phyloP scores from a whole-genome alignment of 2,113 vertebrate genomes.

The Odontophorus gujanensis region DNA sequence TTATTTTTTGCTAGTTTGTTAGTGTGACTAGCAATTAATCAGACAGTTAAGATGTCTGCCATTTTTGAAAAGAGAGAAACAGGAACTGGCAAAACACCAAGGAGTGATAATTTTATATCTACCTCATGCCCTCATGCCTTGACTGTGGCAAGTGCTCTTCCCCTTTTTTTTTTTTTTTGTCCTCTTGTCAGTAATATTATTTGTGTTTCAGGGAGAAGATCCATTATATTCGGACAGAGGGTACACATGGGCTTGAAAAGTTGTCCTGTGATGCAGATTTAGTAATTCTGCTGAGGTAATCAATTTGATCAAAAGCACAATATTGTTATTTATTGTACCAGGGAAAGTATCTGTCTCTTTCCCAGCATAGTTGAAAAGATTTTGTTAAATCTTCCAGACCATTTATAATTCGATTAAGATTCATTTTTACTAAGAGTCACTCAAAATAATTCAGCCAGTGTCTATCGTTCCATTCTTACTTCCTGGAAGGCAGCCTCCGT shows the following conservation, averaged over 20 bases:
- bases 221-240: constrained; percentile 96
- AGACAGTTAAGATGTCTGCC: not conserved
- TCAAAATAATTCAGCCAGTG: not conserved
- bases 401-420: not conserved
- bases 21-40: not conserved
- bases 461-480: not conserved
- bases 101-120: not conserved
- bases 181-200: not conserved
- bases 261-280: constrained; percentile 97
- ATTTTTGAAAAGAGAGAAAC: not conserved
- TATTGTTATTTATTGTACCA: not conserved
- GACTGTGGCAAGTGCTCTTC: not conserved
- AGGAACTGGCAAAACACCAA: not conserved
- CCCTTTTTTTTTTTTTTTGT: not conserved
- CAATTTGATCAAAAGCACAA: not conserved
- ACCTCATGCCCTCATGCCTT: not conserved
- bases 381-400: not conserved
- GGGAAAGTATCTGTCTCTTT: not conserved
- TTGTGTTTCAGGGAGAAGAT: constrained; percentile 92
- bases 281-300: constrained; percentile 95
- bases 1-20: not conserved
- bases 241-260: constrained; percentile 93
- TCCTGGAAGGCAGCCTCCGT: not conserved
- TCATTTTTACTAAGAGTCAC: not conserved
- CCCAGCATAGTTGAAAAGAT: not conserved